A percentile compares a stretch with the other conserved stretches of the same genome.
Evolutionary conservation across 2,888 invertebrate genomes (phyloP).

Genomic region (Zele albiditarsus): DNA sequence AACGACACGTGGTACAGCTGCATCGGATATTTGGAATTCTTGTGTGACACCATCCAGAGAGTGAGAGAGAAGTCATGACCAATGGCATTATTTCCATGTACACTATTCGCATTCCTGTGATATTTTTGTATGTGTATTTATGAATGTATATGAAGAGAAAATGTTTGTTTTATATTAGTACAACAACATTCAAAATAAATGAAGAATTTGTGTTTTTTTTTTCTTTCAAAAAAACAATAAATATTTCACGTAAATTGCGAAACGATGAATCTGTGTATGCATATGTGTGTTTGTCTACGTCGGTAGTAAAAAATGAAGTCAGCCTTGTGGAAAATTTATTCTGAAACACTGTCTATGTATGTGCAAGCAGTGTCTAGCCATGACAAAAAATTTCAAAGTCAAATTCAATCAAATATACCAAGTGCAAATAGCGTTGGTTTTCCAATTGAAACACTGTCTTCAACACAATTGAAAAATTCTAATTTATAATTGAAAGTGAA

Average conservation of each 20-base stretch:
- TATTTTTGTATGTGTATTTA: neutral
- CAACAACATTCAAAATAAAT: neutral
- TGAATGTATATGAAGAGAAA: neutral
- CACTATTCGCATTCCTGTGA: neutral
- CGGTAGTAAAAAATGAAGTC: neutral
- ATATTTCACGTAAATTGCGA: neutral
- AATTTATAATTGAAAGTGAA: neutral
- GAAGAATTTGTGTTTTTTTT: neutral
- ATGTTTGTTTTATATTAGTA: neutral
- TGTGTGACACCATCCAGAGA: slow-evolving; percentile 12
- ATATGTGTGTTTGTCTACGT: neutral
- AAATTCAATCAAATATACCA: neutral
- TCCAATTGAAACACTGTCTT: neutral
- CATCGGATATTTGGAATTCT: slow-evolving; percentile 29
- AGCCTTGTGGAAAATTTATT: neutral
- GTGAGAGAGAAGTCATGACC: slow-evolving; percentile 12
- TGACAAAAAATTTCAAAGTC: slow-evolving; percentile 1
- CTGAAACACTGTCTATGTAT: neutral
- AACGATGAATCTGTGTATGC: too few species aligned
- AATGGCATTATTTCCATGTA: neutral
- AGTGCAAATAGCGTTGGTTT: neutral
- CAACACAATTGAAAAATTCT: neutral
- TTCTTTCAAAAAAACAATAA: neutral
- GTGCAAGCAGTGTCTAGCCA: neutral
- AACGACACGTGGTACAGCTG: slow-evolving; percentile 29